These are phyloP conservation scores for Alosa alosa DNA, from an alignment of 2,113 vertebrate genomes.

Conservation along the genomic window DNA sequence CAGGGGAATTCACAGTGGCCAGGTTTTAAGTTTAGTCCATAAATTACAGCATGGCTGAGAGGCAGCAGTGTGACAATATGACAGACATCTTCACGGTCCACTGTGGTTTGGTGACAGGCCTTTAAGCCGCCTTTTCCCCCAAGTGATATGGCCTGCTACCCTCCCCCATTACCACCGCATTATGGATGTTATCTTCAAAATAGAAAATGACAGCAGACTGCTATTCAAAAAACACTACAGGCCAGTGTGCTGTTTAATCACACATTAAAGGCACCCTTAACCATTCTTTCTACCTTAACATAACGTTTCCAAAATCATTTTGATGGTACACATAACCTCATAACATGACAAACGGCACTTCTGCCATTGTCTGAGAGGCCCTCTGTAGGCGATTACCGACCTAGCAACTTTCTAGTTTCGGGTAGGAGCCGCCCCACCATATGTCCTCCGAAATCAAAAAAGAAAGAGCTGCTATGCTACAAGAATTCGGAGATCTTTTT, in stretches of 20 bases:
- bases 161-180: not conserved
- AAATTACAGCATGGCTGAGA: not conserved
- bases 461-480: too few species aligned
- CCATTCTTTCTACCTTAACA: too few species aligned
- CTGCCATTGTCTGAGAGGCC: too few species aligned
- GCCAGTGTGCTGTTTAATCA: not conserved
- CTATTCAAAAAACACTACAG: not conserved
- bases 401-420: too few species aligned
- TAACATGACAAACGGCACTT: too few species aligned
- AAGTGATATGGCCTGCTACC: not conserved
- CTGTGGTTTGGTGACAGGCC: not conserved
- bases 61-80: not conserved
- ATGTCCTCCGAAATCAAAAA: too few species aligned
- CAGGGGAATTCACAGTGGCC: not conserved
- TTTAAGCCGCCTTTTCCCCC: not conserved
- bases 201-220: not conserved
- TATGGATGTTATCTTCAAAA: not conserved
- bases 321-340: too few species aligned
- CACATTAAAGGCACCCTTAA: not conserved
- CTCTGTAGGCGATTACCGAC: too few species aligned
- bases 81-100: constrained; percentile 1
- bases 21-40: not conserved
- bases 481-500: too few species aligned
- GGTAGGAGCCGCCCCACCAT: too few species aligned
- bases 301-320: too few species aligned